Evolutionary conservation across 2,888 invertebrate genomes (phyloP).

Genomic region (Ephialtes manifestator): DNA sequence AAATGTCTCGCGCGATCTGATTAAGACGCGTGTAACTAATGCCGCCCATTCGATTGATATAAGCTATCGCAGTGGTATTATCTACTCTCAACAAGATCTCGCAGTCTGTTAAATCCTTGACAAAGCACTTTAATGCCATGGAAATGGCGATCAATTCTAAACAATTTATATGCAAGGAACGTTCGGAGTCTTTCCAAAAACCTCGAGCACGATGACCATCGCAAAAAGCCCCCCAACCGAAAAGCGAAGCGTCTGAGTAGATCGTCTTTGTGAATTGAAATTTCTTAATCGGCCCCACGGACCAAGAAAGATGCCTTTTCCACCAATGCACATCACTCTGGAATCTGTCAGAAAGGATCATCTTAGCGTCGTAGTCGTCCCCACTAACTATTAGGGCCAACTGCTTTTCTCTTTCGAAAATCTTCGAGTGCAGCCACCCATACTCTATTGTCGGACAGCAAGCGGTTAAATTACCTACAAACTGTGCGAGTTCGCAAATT

Average conservation of each 20-base stretch:
- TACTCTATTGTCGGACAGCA: constrained; percentile 46
- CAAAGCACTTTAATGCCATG: background rate
- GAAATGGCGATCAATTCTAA: background rate
- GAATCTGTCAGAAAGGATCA: too few relatives aligned
- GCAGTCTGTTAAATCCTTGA: background rate
- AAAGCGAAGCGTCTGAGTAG: too few relatives aligned
- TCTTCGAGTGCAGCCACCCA: constrained; percentile 42
- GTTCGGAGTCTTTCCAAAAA: too few relatives aligned
- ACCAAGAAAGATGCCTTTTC: too few relatives aligned
- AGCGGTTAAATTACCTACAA: constrained; percentile 25
- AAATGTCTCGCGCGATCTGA: background rate
- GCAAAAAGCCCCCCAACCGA: too few relatives aligned
- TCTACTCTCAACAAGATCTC: background rate
- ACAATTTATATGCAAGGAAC: background rate
- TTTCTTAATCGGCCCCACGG: too few relatives aligned
- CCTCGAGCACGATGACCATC: too few relatives aligned
- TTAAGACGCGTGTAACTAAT: background rate
- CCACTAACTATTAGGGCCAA: background rate
- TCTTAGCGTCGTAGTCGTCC: background rate
- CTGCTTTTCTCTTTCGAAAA: constrained; percentile 35
- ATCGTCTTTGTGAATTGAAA: too few relatives aligned
- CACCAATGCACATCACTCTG: too few relatives aligned
- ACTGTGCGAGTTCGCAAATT: constrained; percentile 28
- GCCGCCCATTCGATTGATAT: background rate
- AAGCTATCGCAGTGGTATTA: background rate